phyloP scores from a whole-genome alignment of 2,888 invertebrate species.

The Cryptocephalus moraei region DNA sequence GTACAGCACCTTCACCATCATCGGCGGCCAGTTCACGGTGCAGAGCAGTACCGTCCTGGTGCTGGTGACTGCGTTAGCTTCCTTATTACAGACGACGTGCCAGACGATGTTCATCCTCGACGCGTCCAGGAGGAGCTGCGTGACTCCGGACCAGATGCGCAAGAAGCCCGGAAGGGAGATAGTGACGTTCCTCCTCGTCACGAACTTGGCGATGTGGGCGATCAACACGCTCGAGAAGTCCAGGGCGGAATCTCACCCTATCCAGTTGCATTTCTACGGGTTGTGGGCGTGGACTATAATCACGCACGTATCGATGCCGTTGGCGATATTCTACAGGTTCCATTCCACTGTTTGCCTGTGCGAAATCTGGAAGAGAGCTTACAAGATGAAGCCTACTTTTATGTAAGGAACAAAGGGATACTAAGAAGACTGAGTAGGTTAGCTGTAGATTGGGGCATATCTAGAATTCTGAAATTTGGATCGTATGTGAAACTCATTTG shows the following conservation, averaged over 20 bases:
- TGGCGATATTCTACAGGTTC: slow-evolving; percentile 83
- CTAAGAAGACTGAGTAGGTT: slow-evolving; percentile 4
- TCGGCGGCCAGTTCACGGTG: slow-evolving; percentile 60
- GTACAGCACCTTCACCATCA: slow-evolving; percentile 78
- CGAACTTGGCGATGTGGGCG: slow-evolving; percentile 79
- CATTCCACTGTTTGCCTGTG: slow-evolving; percentile 88
- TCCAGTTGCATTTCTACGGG: slow-evolving; percentile 73
- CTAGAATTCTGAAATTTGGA: too few relatives aligned
- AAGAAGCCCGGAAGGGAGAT: slow-evolving; percentile 76
- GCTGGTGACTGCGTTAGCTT: slow-evolving; percentile 63
- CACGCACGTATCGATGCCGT: slow-evolving; percentile 79
- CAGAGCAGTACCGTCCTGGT: slow-evolving; percentile 37
- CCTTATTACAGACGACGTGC: slow-evolving; percentile 66
- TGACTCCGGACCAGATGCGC: slow-evolving; percentile 56
- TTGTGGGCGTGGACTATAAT: slow-evolving; percentile 89
- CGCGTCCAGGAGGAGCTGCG: slow-evolving; percentile 54
- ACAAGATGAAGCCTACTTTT: slow-evolving; percentile 55
- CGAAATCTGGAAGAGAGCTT: slow-evolving; percentile 86
- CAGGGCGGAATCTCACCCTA: slow-evolving; percentile 70
- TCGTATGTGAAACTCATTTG: too few relatives aligned
- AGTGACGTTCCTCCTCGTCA: slow-evolving; percentile 70
- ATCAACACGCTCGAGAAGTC: slow-evolving; percentile 79
- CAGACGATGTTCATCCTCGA: slow-evolving; percentile 73
- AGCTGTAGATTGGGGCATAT: too few relatives aligned
- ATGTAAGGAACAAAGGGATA: slow-evolving; percentile 15